Base-by-base conservation (phyloP, 2,797 vertebrate species). In the Allobates femoralis region DNA sequence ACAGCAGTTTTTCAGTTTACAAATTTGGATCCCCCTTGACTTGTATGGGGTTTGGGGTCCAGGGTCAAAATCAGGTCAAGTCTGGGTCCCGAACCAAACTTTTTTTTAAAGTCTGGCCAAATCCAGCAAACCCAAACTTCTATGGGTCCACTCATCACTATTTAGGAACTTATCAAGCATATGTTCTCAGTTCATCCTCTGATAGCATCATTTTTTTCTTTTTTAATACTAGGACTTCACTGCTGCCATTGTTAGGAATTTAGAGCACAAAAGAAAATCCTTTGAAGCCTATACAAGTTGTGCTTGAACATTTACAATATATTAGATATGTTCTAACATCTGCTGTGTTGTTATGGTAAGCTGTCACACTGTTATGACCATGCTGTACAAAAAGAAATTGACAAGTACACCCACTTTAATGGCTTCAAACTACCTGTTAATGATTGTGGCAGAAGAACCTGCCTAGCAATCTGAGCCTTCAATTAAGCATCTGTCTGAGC, bases 401-500 rank as follows among this genome's bases (percentile, higher is more conserved):
- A 93, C 90, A 93, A 90, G 89, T 87, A 89, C 66, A 87, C 92
- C 83, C 86, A 90, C 89, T 92, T 93, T 93, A 92, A 91, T 93
- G 90, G 91, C 89, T 91, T 91, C 91, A 92, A 88, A 92, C 92
- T 95, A 93, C 94, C 93, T 92, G 92, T 91, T 93, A 94, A 94
- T 93, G 91, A 94, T 91, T 89, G 67, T 86, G 86, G 91, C 56
- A 67, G 91, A 92, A 89, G 88, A 90, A 91, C 93, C 92, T 92
- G 92, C 92, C 94, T 96, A 93, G 93, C 91, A 89, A 91, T 91
- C 75, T 91, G 79, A 1, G 60, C 90, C 89, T 90, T 92, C 94
- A 95, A 95, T 97, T 96, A 96, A 95, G 92, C 95, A 95, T 95
- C 96, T 96, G 95, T 92, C 78, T 87, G 91, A 91, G 89, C 90